Evolutionary conservation across 2,797 vertebrate genomes (phyloP), one percentile per base, ranked within the genome.

Genomic region (Malacoctenus gilli): DNA sequence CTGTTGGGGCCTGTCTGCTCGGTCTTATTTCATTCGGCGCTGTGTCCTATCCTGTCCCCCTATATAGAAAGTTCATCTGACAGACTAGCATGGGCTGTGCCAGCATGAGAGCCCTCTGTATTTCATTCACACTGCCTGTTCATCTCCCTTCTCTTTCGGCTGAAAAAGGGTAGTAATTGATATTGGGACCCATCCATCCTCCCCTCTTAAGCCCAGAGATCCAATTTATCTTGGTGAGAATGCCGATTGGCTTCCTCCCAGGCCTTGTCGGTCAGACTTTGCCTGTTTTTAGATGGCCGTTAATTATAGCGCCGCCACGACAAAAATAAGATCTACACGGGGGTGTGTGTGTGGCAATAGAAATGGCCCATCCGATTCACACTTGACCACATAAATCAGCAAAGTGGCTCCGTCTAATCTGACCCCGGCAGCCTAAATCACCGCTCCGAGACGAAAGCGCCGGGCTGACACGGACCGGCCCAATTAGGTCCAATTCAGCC

Each of bases 161-260:
- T 61, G 77, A 74, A 85, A 85, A 84, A 86, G 73, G 77, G 73
- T 82, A 79, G 89, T 93, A 92, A 93, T 93, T 91, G 92, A 92
- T 93, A 90, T 87, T 83, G 80, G 85, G 81, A 76, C 75, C 78
- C 87, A 91, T 92, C 90, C 86, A 91, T 93, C 90, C 87, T 91
- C 74, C 79, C 75, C 80, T 85, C 84, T 91, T 90, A 89, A 89
- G 80, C 79, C 78, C 80, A 66, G 77, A 82, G 85, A 89, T 90
- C 85, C 89, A 92, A 92, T 92, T 90, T 90, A 90, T 92, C 89
- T 90, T 78, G 64, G 88, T 82, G 82, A 90, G 84, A 89, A 90
- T 85, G 81, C 77, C 72, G 84, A 91, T 76, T 91, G 89, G 87
- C 89, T 87, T 67, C 72, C 49, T 59, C 84, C 84, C 85, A 89